phyloP scores from a whole-genome alignment of 2,797 vertebrate species.

The Craterocephalus amniculus region DNA sequence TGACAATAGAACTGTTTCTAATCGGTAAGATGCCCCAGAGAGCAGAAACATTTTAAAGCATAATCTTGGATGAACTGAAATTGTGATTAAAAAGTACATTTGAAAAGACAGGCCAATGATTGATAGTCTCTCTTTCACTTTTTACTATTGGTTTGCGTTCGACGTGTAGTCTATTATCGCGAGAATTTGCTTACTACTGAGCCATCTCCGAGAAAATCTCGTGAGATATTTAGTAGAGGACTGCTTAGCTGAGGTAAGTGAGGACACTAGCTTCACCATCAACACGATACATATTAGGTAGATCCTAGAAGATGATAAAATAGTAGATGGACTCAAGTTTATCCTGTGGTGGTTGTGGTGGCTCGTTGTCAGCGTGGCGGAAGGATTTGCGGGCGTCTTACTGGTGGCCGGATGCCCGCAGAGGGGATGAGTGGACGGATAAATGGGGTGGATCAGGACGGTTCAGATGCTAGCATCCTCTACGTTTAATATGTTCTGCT shows the following conservation, averaged over 20 bases:
- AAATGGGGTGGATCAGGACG: slow-evolving; percentile 47
- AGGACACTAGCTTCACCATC: slow-evolving; percentile 15
- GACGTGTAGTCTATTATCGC: slow-evolving; percentile 49
- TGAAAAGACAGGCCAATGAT: no score
- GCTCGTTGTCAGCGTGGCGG: neutral
- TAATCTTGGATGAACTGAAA: neutral
- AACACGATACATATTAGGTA: neutral
- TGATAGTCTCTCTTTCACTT: neutral
- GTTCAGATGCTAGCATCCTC: slow-evolving; percentile 36
- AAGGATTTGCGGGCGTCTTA: slow-evolving; percentile 7
- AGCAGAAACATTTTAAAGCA: neutral
- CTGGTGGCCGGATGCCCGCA: slow-evolving; percentile 33
- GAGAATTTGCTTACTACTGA: slow-evolving; percentile 47
- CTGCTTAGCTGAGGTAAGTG: slow-evolving; percentile 64
- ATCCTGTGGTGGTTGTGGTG: neutral
- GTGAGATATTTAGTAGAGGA: slow-evolving; percentile 59
- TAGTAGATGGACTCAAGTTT: neutral
- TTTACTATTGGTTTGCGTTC: neutral
- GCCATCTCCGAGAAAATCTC: slow-evolving; percentile 40
- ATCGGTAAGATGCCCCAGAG: neutral
- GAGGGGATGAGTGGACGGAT: slow-evolving; percentile 49
- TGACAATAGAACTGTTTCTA: neutral
- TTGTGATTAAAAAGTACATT: neutral
- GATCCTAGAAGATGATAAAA: neutral
- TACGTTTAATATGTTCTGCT: slow-evolving; percentile 13